Evolutionary conservation across 2,113 vertebrate genomes (phyloP).

Genomic region (Silurus glanis): DNA sequence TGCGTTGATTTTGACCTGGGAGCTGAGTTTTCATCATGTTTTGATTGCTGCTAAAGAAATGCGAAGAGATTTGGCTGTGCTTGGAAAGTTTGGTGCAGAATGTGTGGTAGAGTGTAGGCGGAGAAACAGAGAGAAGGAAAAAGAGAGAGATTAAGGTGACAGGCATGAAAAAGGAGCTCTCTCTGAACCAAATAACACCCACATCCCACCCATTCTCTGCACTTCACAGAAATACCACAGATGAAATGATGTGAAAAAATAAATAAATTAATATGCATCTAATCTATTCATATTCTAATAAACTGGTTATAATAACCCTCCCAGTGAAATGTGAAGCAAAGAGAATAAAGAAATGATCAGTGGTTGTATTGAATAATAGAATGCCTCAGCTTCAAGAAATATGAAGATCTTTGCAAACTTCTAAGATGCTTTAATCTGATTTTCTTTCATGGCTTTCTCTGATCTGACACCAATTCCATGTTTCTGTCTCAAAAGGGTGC

Average conservation of each 20-base stretch:
- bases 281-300: constrained; percentile 26
- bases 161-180: constrained; percentile 29
- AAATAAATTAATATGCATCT: background rate
- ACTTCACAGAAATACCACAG: constrained; percentile 32
- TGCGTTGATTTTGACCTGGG: background rate
- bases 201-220: constrained; percentile 31
- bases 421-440: background rate
- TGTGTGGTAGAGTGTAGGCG: constrained; percentile 33
- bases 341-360: background rate
- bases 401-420: background rate
- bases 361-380: background rate
- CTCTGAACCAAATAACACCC: constrained; percentile 15
- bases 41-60: background rate
- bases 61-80: constrained; percentile 26
- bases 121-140: background rate
- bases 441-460: background rate
- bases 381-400: background rate
- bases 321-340: background rate
- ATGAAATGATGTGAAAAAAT: constrained; percentile 26
- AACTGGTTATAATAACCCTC: background rate
- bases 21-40: background rate
- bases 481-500: background rate
- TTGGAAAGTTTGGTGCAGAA: constrained; percentile 35
- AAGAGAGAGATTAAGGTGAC: constrained; percentile 17
- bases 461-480: background rate